Base-by-base conservation (phyloP, 2,113 vertebrate genomes). In the Perca fluviatilis region DNA sequence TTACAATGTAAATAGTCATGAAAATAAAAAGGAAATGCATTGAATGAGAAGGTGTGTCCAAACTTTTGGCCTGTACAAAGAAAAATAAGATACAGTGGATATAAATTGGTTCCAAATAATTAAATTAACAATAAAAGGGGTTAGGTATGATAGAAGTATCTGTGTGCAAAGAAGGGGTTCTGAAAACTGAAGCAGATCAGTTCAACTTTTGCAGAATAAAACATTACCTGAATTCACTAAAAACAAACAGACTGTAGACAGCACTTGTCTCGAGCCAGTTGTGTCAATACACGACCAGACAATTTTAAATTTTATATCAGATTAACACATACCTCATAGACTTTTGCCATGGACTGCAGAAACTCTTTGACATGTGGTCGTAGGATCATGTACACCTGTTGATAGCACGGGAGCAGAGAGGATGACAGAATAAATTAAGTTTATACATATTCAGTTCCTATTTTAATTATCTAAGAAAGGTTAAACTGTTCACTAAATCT, bases 321-420 rank as follows among this genome's bases (percentile, higher is more conserved):
- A 27, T 51, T 11, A 40, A 13, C 33, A 49, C 79, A 53, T 72
- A 97, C 97, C 96, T 97, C 95, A 0, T 95, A 97, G 62, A 82
- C 80, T 77, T 96, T 96, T 30, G 95, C 88, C 88, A 97, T 91
- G 11, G 80, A 92, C 91, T 96, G 93, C 30, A 97, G 86, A 86
- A 97, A 97, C 83, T 96, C 95, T 75, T 82, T 93, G 61, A 95
- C 92, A 2, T 95, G 76, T 36, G 96, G 96, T 3, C 96, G 93
- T 57, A 97, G 88, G 68, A 96, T 92, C 92, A 97, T 76, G 1
- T 96, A 94, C 5, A 95, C 96, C 97, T 97, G 82, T 85, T 50
- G 13, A 21, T 1, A 50, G 56, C 4, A 62, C 1, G 0, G 2
- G 13, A n/a, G 49, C 18, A 77, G 14, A 36, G 25, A 58, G 27